Conservation (phyloP, 2,113 vertebrate genomes). For the Sceloporus tristichus region DNA sequence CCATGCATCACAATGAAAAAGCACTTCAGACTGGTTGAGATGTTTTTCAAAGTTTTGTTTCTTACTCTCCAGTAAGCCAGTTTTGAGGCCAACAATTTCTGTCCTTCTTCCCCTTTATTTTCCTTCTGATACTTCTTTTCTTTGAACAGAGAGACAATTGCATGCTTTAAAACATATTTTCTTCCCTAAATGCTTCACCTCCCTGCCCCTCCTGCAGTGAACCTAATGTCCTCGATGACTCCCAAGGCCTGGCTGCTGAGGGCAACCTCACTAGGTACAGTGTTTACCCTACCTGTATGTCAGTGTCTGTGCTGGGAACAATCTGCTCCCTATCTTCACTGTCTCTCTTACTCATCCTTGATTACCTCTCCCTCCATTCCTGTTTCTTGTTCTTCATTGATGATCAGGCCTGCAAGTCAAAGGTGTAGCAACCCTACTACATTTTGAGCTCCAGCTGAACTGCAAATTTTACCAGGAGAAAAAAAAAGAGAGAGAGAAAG, state of each 20-base stretch:
- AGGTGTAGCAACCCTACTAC: conserved; percentile 80
- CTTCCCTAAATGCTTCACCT: conserved; percentile 92
- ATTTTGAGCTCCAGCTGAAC: conserved; percentile 70
- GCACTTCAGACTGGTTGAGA: conserved; percentile 45
- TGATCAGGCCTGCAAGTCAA: conserved; percentile 82
- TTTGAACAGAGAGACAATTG: conserved; percentile 77
- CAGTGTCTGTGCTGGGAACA: conserved; percentile 90
- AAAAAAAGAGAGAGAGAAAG: neutral
- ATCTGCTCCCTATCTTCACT: conserved; percentile 72
- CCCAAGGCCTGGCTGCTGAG: conserved; percentile 97
- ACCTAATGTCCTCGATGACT: conserved; percentile 99
- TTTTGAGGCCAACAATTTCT: conserved; percentile 74
- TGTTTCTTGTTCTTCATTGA: conserved; percentile 79
- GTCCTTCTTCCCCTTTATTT: conserved; percentile 75
- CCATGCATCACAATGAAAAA: conserved; percentile 48
- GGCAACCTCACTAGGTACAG: conserved; percentile 99
- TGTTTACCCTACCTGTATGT: conserved; percentile 88
- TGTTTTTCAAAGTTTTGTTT: conserved; percentile 69
- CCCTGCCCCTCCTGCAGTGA: conserved; percentile 97
- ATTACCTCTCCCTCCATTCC: conserved; percentile 70
- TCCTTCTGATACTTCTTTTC: conserved; percentile 74
- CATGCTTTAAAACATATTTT: conserved; percentile 81
- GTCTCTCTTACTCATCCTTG: conserved; percentile 70
- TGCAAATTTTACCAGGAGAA: conserved; percentile 18
- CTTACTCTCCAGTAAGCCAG: conserved; percentile 72